A percentile compares a stretch with the other conserved stretches of the same genome.
phyloP scores from a whole-genome alignment of 1,140 invertebrate species.

The Drosophila tsacasi region DNA sequence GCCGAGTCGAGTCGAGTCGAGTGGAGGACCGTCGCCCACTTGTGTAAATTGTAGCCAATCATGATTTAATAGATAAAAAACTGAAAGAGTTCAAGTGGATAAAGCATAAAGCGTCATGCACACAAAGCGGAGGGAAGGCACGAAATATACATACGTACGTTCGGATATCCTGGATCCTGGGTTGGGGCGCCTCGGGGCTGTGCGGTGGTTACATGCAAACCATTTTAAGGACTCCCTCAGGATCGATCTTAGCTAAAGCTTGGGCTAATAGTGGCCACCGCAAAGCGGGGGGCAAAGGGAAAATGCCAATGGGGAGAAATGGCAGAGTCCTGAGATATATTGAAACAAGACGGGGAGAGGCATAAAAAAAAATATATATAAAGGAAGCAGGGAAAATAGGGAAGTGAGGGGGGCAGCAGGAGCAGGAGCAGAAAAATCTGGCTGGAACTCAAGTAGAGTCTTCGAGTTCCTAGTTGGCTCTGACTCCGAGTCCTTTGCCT shows the following conservation, averaged over 20 bases:
- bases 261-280: constrained; percentile 68
- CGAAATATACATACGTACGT: background rate
- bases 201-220: constrained; percentile 35
- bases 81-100: constrained; percentile 81
- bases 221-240: constrained; percentile 74
- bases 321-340: constrained; percentile 39
- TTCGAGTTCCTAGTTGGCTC: constrained; percentile 20
- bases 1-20: background rate
- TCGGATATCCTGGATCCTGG: background rate
- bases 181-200: background rate
- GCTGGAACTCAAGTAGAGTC: constrained; percentile 37
- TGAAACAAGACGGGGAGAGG: constrained; percentile 43
- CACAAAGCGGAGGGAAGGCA: constrained; percentile 28
- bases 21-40: constrained; percentile 53
- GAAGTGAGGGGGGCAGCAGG: background rate
- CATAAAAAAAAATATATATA: background rate
- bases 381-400: background rate
- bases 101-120: constrained; percentile 79
- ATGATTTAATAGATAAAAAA: constrained; percentile 83
- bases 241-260: constrained; percentile 74
- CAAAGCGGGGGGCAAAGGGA: constrained; percentile 9
- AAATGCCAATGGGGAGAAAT: constrained; percentile 43
- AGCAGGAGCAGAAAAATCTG: constrained; percentile 1
- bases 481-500: constrained; percentile 1
- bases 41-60: constrained; percentile 82